Percentiles rank a stretch among this genome's conserved stretches.
Evolutionary conservation across 2,888 invertebrate genomes (phyloP).

Genomic region (Amblyjoppa proteus): DNA sequence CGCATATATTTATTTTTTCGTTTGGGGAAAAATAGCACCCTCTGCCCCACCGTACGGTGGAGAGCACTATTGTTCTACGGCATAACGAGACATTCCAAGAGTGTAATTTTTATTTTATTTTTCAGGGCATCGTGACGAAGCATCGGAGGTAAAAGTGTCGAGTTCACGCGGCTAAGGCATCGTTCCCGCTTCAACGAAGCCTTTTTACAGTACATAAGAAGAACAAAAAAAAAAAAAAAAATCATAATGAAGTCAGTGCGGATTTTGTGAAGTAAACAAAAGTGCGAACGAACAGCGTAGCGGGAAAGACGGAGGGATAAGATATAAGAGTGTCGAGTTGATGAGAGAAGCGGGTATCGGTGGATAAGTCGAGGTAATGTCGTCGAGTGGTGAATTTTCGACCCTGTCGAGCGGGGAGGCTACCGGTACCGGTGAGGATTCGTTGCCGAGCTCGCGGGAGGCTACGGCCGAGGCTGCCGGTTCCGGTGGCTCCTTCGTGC

Average conservation of each 20-base stretch:
- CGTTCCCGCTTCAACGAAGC: neutral
- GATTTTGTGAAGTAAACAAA: slow-evolving; percentile 46
- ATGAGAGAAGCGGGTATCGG: slow-evolving; percentile 47
- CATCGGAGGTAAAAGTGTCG: neutral
- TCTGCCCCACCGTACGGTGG: too few species aligned
- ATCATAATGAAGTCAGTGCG: slow-evolving; percentile 37
- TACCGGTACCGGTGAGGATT: slow-evolving; percentile 82
- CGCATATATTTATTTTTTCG: too few species aligned
- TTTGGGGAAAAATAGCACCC: too few species aligned
- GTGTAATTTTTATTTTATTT: slow-evolving; percentile 30
- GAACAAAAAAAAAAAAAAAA: neutral
- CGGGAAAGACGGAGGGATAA: slow-evolving; percentile 17
- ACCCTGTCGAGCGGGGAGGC: slow-evolving; percentile 83
- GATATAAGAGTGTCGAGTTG: slow-evolving; percentile 29
- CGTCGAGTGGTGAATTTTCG: slow-evolving; percentile 83
- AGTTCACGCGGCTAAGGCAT: neutral
- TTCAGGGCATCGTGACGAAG: slow-evolving; percentile 20
- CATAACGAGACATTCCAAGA: neutral
- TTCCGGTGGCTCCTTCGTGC: slow-evolving; percentile 80
- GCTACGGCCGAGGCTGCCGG: slow-evolving; percentile 81
- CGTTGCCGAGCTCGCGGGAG: slow-evolving; percentile 82
- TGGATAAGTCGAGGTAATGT: slow-evolving; percentile 73
- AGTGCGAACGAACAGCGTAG: slow-evolving; percentile 21
- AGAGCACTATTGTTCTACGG: neutral
- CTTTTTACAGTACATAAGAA: slow-evolving; percentile 5